These are phyloP conservation scores for Uromys caudimaculatus DNA, from an alignment of 2,797 vertebrate genomes.

Conservation along the genomic window DNA sequence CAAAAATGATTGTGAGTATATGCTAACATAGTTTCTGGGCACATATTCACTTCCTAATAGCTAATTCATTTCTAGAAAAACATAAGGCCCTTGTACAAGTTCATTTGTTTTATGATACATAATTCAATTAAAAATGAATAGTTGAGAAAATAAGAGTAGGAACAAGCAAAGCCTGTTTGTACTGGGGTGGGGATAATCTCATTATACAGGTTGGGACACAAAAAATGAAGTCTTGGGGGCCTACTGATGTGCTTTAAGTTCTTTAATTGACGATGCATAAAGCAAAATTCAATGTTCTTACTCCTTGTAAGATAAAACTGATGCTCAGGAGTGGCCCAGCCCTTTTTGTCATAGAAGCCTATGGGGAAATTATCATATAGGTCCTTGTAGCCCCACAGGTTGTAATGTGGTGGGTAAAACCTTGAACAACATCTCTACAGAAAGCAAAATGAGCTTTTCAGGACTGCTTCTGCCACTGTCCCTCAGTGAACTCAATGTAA, in stretches of 20 bases:
- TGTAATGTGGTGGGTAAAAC: background rate
- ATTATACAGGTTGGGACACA: background rate
- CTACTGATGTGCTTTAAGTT: background rate
- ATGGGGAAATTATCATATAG: background rate
- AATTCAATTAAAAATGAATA: slow-evolving; percentile 52
- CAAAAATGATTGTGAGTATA: background rate
- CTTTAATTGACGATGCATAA: background rate
- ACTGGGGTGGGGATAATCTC: background rate
- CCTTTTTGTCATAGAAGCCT: background rate
- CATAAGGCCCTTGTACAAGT: background rate
- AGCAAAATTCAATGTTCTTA: background rate
- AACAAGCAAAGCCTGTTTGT: background rate
- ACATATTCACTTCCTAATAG: slow-evolving; percentile 27
- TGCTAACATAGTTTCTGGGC: slow-evolving; percentile 13
- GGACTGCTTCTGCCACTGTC: background rate
- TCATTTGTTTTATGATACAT: background rate
- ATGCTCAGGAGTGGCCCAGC: background rate
- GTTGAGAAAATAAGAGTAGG: slow-evolving; percentile 29
- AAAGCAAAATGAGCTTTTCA: slow-evolving; percentile 12
- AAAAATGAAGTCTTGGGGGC: background rate
- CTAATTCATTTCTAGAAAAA: slow-evolving; percentile 59
- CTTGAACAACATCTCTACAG: background rate
- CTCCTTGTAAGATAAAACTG: background rate
- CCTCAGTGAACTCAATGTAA: slow-evolving; percentile 43
- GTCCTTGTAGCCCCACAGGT: background rate